A percentile compares a stretch with the other conserved stretches of the same genome.
These are phyloP conservation scores for Steinernema scapterisci DNA, from an alignment of 2,888 invertebrate genomes.

Conservation along the genomic window DNA sequence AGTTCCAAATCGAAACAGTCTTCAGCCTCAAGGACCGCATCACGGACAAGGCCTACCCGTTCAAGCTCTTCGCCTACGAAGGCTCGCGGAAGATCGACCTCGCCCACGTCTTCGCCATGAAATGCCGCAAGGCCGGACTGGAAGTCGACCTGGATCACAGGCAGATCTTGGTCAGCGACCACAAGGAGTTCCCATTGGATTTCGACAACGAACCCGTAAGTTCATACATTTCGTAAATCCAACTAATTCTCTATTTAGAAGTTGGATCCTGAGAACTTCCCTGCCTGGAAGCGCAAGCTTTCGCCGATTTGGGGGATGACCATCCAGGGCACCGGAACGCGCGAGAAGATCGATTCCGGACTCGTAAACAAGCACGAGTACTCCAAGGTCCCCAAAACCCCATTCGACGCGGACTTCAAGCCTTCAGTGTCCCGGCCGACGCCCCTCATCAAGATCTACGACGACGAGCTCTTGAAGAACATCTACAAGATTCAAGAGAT, in stretches of 20 bases:
- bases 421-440: not conserved
- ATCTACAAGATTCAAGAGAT: not conserved
- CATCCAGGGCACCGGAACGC: not conserved
- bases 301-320: not conserved
- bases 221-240: not conserved
- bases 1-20: not conserved
- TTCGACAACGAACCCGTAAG: not conserved
- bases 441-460: not conserved
- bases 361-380: not conserved
- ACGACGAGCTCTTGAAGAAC: not conserved
- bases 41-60: not conserved
- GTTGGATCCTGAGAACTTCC: not conserved
- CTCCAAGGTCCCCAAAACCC: not conserved
- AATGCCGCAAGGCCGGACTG: not conserved
- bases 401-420: not conserved
- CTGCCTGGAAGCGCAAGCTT: not conserved
- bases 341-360: not conserved
- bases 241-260: not conserved
- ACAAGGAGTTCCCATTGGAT: not conserved
- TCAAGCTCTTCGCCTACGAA: not conserved
- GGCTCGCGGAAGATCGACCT: not conserved
- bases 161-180: not conserved
- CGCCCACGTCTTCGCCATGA: not conserved
- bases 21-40: not conserved
- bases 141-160: not conserved